phyloP scores from a whole-genome alignment of 2,888 invertebrate species.

The Ennomos fuscantarius region DNA sequence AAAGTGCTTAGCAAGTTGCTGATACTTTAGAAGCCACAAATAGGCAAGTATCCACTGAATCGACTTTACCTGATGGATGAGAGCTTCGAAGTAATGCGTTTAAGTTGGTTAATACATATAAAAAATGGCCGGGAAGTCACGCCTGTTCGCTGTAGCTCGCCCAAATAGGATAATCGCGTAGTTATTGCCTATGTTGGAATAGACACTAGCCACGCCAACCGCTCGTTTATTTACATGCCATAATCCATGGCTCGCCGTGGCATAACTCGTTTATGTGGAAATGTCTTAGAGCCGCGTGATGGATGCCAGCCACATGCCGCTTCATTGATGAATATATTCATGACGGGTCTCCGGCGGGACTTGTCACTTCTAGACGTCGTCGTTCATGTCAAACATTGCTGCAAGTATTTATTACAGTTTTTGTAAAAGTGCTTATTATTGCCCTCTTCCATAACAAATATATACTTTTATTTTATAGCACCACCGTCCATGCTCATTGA shows the following conservation, averaged over 20 bases:
- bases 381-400: constrained; percentile 21
- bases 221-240: constrained; percentile 79
- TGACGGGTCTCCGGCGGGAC: constrained; percentile 27
- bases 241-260: constrained; percentile 54
- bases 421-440: too few species aligned
- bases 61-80: constrained; percentile 21
- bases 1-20: constrained; percentile 30
- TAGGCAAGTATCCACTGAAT: constrained; percentile 24
- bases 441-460: too few species aligned
- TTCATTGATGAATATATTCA: constrained; percentile 42
- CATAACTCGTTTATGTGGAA: constrained; percentile 69
- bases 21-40: constrained; percentile 32
- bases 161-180: constrained; percentile 78
- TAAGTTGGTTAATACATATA: constrained; percentile 58
- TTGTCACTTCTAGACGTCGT: constrained; percentile 28
- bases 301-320: constrained; percentile 46
- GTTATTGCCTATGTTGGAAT: constrained; percentile 77
- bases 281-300: constrained; percentile 53
- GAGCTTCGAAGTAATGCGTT: constrained; percentile 44
- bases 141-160: constrained; percentile 69
- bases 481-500: too few species aligned
- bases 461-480: too few species aligned
- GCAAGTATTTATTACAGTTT: not conserved
- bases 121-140: constrained; percentile 70
- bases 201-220: constrained; percentile 80